A percentile compares a stretch with the other conserved stretches of the same genome.
phyloP scores from a whole-genome alignment of 2,797 vertebrate species.

The Chiloscyllium punctatum region DNA sequence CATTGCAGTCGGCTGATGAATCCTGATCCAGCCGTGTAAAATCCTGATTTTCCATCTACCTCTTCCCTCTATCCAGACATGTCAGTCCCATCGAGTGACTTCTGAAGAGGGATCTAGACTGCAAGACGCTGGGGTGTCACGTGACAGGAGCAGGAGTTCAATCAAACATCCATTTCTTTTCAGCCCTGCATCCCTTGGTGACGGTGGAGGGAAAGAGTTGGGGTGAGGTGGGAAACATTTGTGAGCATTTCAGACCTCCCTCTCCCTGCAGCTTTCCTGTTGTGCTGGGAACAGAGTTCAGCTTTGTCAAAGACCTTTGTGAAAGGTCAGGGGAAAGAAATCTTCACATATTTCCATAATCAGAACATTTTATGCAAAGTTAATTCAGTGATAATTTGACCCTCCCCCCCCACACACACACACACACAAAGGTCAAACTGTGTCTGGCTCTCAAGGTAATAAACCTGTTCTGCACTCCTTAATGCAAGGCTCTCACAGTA shows the following conservation, averaged over 20 bases:
- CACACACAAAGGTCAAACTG: not conserved
- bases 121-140: not conserved
- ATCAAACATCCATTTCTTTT: not conserved
- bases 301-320: not conserved
- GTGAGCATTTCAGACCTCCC: not conserved
- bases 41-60: not conserved
- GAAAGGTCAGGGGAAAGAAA: not conserved
- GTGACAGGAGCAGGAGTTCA: not conserved
- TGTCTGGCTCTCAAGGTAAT: not conserved
- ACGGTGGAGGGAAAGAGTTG: not conserved
- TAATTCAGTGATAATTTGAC: not conserved
- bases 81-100: not conserved
- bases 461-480: not conserved
- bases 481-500: not conserved
- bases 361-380: slow-evolving; percentile 16
- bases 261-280: not conserved
- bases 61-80: not conserved
- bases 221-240: not conserved
- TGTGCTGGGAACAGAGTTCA: not conserved
- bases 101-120: not conserved
- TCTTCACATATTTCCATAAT: not conserved
- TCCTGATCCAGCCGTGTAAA: not conserved
- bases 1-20: not conserved
- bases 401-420: no score
- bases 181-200: not conserved